Evolutionary conservation across 1,140 invertebrate species (phyloP).

Genomic region (Atta colombica): DNA sequence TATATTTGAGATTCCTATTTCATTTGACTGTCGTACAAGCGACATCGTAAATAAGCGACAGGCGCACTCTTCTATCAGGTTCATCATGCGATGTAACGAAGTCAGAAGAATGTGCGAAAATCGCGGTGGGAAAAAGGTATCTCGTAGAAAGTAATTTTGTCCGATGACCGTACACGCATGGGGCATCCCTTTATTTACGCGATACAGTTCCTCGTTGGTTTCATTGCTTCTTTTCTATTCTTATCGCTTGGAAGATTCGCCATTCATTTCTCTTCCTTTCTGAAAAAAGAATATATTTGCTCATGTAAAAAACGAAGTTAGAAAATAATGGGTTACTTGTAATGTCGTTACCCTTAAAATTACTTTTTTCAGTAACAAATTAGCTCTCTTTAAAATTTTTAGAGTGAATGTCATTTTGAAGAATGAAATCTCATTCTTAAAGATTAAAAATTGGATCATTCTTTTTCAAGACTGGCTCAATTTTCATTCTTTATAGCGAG

Average conservation of each 20-base stretch:
- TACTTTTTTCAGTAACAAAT: no score
- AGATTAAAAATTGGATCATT: no score
- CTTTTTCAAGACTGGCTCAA: no score
- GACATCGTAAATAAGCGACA: slow-evolving; percentile 13
- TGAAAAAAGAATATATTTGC: neutral
- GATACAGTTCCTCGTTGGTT: neutral
- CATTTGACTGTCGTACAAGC: slow-evolving; percentile 32
- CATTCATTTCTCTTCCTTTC: neutral
- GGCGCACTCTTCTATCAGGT: neutral
- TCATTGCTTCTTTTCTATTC: neutral
- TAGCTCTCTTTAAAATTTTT: no score
- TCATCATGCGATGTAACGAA: slow-evolving; percentile 3
- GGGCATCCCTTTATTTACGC: slow-evolving; percentile 29
- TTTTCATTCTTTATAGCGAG: no score
- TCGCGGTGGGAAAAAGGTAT: neutral
- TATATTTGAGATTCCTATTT: slow-evolving; percentile 26
- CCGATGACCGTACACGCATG: neutral
- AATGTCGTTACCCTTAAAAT: no score
- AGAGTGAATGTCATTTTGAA: no score
- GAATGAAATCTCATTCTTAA: no score
- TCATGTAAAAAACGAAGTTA: no score
- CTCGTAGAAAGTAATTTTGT: slow-evolving; percentile 14
- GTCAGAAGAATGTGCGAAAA: neutral
- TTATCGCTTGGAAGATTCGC: neutral
- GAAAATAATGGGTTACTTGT: no score